Evolutionary conservation across 1,140 invertebrate species (phyloP).

Genomic region (Trinorchestia longiramus): DNA sequence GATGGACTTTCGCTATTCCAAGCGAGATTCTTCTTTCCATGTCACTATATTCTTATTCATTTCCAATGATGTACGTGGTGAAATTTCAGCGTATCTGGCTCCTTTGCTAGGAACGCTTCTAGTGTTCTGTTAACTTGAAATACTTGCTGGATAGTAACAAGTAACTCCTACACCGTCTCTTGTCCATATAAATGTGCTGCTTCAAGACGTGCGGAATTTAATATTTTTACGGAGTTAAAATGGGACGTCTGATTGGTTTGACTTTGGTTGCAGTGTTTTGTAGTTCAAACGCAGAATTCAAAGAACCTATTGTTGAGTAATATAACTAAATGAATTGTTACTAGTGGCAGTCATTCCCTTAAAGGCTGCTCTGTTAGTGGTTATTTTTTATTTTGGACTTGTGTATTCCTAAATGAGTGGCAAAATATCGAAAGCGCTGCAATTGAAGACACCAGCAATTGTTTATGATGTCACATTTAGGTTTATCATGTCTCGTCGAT

Average conservation of each 20-base stretch:
- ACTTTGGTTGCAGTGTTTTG: neutral
- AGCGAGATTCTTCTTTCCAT: neutral
- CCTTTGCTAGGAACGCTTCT: neutral
- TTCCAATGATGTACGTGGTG: neutral
- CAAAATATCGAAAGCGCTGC: neutral
- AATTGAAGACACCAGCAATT: neutral
- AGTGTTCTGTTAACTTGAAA: no score
- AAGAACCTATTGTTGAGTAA: neutral
- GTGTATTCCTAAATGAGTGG: neutral
- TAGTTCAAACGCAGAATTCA: neutral
- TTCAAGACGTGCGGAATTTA: neutral
- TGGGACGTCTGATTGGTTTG: neutral
- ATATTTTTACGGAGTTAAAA: neutral
- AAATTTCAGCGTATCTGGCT: neutral
- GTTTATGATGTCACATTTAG: neutral
- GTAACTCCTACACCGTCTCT: neutral
- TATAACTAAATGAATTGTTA: neutral
- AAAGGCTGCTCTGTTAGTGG: neutral
- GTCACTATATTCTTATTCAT: neutral
- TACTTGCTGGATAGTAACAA: neutral
- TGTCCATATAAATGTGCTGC: neutral
- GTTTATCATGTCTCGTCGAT: neutral
- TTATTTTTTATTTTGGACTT: neutral
- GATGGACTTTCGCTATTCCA: neutral
- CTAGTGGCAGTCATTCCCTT: neutral